Evolutionary conservation across 1,140 invertebrate genomes (phyloP), one percentile per base, ranked within the genome.

Genomic region (Listronotus oregonensis): DNA sequence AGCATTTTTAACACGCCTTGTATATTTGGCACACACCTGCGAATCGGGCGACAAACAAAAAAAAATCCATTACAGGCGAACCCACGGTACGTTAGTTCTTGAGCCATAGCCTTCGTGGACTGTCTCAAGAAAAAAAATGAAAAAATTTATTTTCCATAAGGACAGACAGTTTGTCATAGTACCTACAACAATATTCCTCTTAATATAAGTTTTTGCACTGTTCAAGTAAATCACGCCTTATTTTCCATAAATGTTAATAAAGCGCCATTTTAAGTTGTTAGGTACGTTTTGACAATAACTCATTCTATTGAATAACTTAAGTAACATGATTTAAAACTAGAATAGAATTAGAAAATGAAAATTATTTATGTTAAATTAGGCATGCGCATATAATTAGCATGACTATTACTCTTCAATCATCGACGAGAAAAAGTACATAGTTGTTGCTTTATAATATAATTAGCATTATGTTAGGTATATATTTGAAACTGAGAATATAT

Each of bases 341-440:
- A 57, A 27, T 57, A 39, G 11, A 44, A 57, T 46, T 57, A 39
- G 12, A 57, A 57, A 57, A 12, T 7, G 40, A 57, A 57, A 57
- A 60, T 58, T 31, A 47, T 58, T 58, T 46, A 46, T 58, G 56
- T 34, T 11, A 32, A 46, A 58, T 58, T 58, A 58, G 27, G 56
- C 56, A 58, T 58, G 56, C 56, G 56, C 56, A 58, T 58, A 58
- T 46, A 58, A 58, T 58, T 58, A 58, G 15, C 56, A 58, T 58
- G 18, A 6, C 40, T 42, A 58, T 58, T 58, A 58, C 43, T 58
- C 56, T 46, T 58, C 56, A 42, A 55, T 55, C 52, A 55, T 44
- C 15, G 43, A 47, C 17, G 10, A 17, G n/a, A 27, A 31, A 58
- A 44, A 58, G 7, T 34, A 47, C 56, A 58, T 27, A 21, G n/a